These are phyloP conservation scores for Macrocentrus cingulum DNA, from an alignment of 1,140 invertebrate species.

Conservation along the genomic window DNA sequence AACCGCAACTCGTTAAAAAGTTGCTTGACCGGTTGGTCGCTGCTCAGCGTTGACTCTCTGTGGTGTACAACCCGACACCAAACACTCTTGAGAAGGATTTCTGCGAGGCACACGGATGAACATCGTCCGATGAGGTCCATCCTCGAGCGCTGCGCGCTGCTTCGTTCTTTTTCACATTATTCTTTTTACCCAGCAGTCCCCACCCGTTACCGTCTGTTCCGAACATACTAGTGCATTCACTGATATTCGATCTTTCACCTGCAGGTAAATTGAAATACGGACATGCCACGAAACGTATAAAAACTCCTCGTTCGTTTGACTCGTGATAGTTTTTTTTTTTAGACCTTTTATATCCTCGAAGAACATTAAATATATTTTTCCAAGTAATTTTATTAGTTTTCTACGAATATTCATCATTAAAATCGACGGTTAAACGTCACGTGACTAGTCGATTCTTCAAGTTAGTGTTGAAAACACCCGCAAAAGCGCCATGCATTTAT, in stretches of 20 bases:
- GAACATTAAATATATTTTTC: no score
- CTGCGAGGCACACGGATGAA: conserved; percentile 38
- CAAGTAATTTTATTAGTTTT: no score
- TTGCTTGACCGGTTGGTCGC: conserved; percentile 58
- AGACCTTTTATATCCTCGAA: no score
- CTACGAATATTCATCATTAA: no score
- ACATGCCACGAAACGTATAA: conserved; percentile 37
- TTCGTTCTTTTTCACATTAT: conserved; percentile 5
- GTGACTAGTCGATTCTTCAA: no score
- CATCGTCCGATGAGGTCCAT: conserved; percentile 34
- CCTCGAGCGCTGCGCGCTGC: conserved; percentile 3
- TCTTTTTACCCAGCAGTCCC: conserved; percentile 15
- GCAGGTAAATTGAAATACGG: conserved; percentile 53
- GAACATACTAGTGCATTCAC: conserved; percentile 23
- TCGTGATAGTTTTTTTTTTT: no score
- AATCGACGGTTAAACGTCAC: no score
- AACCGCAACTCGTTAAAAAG: conserved; percentile 59
- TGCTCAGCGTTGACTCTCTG: conserved; percentile 49
- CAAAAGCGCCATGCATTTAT: no score
- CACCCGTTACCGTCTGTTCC: conserved; percentile 17
- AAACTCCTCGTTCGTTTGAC: no score
- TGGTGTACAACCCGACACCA: conserved; percentile 58
- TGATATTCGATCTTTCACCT: conserved; percentile 32
- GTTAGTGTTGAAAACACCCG: no score
- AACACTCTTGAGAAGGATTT: conserved; percentile 36